These are phyloP conservation scores for Crotalus tigris DNA, from an alignment of 2,113 vertebrate genomes.

Conservation along the genomic window DNA sequence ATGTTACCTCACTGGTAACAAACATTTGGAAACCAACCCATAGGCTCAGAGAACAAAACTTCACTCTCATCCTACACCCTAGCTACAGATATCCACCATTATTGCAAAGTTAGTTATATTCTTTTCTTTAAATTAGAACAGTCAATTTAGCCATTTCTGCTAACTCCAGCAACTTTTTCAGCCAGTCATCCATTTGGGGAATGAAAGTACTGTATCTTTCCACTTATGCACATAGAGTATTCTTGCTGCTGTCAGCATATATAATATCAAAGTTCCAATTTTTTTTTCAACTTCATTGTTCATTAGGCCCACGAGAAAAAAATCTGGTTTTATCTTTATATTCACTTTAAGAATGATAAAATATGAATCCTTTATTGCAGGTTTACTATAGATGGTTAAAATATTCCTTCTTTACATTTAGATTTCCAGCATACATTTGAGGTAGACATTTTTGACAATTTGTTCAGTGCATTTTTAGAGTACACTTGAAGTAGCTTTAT, in stretches of 20 bases:
- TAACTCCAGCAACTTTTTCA: not conserved
- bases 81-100: no score
- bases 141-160: not conserved
- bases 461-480: no score
- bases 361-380: not conserved
- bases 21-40: no score
- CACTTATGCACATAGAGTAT: not conserved
- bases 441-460: not conserved
- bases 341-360: no score
- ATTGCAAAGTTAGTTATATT: no score
- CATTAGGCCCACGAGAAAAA: no score
- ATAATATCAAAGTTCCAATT: no score
- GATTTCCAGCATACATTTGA: not conserved
- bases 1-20: no score
- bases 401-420: not conserved
- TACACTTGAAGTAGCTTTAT: not conserved
- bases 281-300: no score
- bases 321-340: no score
- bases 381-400: not conserved
- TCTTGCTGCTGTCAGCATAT: not conserved
- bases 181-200: not conserved
- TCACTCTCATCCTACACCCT: no score
- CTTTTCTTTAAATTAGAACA: not conserved
- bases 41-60: no score
- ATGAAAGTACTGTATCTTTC: not conserved